These are phyloP conservation scores for Apis dorsata DNA, from an alignment of 1,140 invertebrate species.

Conservation along the genomic window DNA sequence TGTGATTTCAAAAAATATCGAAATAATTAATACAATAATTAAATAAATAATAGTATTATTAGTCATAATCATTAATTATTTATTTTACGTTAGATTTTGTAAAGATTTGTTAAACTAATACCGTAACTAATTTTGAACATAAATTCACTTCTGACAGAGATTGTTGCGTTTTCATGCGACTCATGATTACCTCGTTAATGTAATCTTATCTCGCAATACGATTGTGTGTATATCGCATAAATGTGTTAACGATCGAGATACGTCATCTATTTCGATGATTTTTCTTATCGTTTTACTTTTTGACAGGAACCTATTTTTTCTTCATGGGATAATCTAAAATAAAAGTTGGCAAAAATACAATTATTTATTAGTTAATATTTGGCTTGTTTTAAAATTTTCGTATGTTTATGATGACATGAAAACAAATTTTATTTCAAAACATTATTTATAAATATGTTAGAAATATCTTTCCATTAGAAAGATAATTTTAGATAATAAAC, in stretches of 20 bases:
- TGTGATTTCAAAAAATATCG: not conserved
- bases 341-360: not conserved
- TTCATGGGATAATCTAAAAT: not conserved
- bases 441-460: not conserved
- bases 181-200: slow-evolving; percentile 26
- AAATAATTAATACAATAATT: slow-evolving; percentile 28
- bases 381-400: not conserved
- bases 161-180: not conserved
- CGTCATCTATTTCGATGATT: slow-evolving; percentile 29
- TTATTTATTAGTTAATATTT: not conserved
- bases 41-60: not conserved
- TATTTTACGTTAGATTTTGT: not conserved
- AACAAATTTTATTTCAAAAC: not conserved
- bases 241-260: slow-evolving; percentile 27
- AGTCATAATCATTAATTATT: slow-evolving; percentile 14
- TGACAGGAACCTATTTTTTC: not conserved
- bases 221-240: slow-evolving; percentile 10
- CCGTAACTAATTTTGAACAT: not conserved
- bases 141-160: slow-evolving; percentile 35
- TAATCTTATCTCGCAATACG: slow-evolving; percentile 57
- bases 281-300: not conserved
- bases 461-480: slow-evolving; percentile 14
- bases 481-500: slow-evolving; percentile 25
- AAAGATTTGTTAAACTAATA: not conserved
- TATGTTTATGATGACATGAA: not conserved